Evolutionary conservation across 2,113 vertebrate species (phyloP), one percentile per base, ranked within the genome.

Genomic region (Pantherophis guttatus): DNA sequence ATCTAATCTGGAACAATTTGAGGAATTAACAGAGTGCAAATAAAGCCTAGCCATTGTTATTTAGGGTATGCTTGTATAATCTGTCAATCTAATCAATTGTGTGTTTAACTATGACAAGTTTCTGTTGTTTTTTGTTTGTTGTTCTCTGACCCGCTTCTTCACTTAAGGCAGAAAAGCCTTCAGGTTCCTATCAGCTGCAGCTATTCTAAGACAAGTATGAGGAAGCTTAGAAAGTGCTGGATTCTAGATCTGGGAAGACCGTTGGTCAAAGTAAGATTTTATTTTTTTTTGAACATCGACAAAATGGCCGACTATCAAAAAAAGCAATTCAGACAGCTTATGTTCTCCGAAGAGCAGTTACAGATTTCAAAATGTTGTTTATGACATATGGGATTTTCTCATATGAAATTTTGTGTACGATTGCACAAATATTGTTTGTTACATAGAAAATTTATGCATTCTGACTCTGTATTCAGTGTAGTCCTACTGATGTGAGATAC

Each of bases 1-100:
- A 90, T 93, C 57, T 93, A 87, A 88, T 93, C 33, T 75, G 24
- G n/a, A 19, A 39, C 52, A 91, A 91, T 55, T 87, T 65, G 90
- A 58, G 86, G 86, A 91, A 91, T 81, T 59, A 88, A 33, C 39
- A 53, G 29, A 57, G 44, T 91, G 54, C 91, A 81, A 91, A 91
- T 44, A 58, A 88, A 50, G 86, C 26, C 17, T 48, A 88, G 39
- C 48, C 8, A 58, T 88, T 55, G 62, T 91, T 81, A 75, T 88
- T 81, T 93, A 87, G 59, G 4, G 59, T 57, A 52, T 9, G 0
- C 8, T 29, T 91, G 12, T 39, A 26, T 70, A 65, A 33, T 62
- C 86, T 89, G 62, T 92, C 48, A 50, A 15, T n/a, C 85, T 92
- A 92, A 92, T 92, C 81, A 4, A 33, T 44, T 21, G 33, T 70